Base-by-base conservation (phyloP, 2,888 invertebrate species). In the Synergus japonicus region DNA sequence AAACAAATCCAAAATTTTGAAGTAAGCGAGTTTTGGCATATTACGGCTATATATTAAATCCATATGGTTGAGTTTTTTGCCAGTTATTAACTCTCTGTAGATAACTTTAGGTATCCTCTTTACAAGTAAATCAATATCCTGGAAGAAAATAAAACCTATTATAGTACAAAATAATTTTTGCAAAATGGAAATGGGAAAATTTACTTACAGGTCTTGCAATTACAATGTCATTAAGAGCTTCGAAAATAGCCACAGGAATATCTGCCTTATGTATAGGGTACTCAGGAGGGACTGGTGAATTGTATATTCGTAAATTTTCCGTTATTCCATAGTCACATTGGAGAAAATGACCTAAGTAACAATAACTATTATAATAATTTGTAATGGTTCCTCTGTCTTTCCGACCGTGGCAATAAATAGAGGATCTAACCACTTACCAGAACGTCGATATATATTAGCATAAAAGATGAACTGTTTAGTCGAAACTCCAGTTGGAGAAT, bases 171-270 rank as follows among this genome's bases (percentile, higher is more conserved):
- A n/a, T n/a, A 54, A n/a, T n/a, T 54, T n/a, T 0, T n/a, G 2
- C n/a, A 54, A 54, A 0, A 7, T 2, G 3, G 2, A 29, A 29
- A 29, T 29, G 2, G 29, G n/a, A 54, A 54, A 13, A n/a, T 13
- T n/a, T 5, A 54, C 54, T 54, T 2, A 54, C 54, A 0, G 54
- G 2, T 9, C 0, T 54, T n/a, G n/a, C n/a, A n/a, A n/a, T n/a
- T 54, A 54, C 1, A n/a, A n/a, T n/a, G 9, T 97, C 97, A 63
- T 93, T 94, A 18, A 93, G 93, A 0, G 95, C 94, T 88, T 94
- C 96, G 88, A 95, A 95, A 4, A 96, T 89, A 76, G 94, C 95
- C 0, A 95, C 94, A 41, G 95, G 95, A 12, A 94, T 91, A 2
- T 93, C 93, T 2, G 95, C 92, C 85, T 93, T 94, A 9, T 91